A percentile compares a stretch with the other conserved stretches of the same genome.
phyloP scores from a whole-genome alignment of 1,140 invertebrate species.

The Bicyclus anynana region DNA sequence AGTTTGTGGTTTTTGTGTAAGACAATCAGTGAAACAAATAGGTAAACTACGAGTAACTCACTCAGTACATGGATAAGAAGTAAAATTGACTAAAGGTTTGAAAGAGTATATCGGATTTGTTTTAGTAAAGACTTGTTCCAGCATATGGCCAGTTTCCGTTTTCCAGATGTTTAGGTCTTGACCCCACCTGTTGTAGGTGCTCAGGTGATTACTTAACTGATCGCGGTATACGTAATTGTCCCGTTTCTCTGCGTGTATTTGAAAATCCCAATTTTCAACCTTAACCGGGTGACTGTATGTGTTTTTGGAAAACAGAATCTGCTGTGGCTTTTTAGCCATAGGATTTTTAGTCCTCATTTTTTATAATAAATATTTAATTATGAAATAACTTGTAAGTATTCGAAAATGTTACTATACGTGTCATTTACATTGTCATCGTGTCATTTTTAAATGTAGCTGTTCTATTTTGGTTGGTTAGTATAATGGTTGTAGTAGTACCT shows the following conservation, averaged over 20 bases:
- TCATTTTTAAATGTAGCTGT: no score
- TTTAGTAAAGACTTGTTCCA: constrained; percentile 56
- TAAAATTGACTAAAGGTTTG: constrained; percentile 67
- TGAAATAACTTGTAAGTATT: no score
- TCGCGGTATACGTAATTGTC: constrained; percentile 72
- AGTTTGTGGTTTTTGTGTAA: no score
- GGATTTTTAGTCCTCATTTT: constrained; percentile 58
- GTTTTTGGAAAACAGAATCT: constrained; percentile 74
- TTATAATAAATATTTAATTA: no score
- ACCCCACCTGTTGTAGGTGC: constrained; percentile 67
- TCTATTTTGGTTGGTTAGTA: no score
- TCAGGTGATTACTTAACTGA: constrained; percentile 62
- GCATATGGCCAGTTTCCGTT: constrained; percentile 66
- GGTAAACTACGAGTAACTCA: constrained; percentile 42
- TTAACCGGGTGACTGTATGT: constrained; percentile 62
- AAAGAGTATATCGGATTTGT: constrained; percentile 56
- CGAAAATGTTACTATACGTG: no score
- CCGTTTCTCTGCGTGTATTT: constrained; percentile 55
- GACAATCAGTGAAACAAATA: no score
- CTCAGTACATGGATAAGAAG: constrained; percentile 69
- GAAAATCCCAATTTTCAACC: constrained; percentile 69
- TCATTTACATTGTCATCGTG: no score
- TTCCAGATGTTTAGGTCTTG: constrained; percentile 46
- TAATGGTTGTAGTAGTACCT: no score
- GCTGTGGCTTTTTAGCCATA: constrained; percentile 63